Conservation (phyloP, 2,113 vertebrate genomes). For the Pagrus major region DNA sequence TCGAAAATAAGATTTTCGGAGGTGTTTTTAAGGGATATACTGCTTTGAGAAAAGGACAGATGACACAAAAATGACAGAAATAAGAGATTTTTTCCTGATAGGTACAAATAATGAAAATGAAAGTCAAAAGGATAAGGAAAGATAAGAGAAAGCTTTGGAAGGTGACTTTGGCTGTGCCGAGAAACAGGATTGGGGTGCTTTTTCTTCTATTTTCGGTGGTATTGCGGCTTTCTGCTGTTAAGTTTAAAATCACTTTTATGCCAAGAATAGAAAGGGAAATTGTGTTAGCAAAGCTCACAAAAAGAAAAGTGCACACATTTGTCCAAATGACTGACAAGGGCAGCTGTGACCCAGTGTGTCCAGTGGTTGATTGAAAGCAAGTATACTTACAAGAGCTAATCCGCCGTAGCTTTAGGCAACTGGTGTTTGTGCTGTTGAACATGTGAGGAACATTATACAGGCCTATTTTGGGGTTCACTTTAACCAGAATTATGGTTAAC, state of each 20-base stretch:
- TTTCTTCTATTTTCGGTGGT: neutral
- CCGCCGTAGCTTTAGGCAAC: neutral
- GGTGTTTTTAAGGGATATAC: neutral
- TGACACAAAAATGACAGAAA: slow-evolving; percentile 1
- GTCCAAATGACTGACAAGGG: neutral
- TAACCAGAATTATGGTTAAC: neutral
- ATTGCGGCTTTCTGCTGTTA: neutral
- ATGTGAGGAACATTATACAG: neutral
- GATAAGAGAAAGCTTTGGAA: neutral
- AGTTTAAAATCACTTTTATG: neutral
- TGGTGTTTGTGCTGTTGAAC: neutral
- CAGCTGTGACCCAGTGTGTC: neutral
- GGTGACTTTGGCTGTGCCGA: neutral
- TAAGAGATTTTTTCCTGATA: neutral
- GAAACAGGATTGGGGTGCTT: neutral
- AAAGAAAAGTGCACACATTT: neutral
- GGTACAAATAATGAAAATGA: neutral
- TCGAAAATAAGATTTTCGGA: neutral
- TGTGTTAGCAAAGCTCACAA: neutral
- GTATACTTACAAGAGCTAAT: neutral
- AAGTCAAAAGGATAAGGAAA: neutral
- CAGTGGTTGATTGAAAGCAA: neutral
- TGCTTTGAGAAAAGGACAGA: slow-evolving; percentile 16
- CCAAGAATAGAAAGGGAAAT: neutral
- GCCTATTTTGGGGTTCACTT: neutral